Evolutionary conservation across 2,113 vertebrate genomes (phyloP), one percentile per base, ranked within the genome.

Genomic region (Strix aluco): DNA sequence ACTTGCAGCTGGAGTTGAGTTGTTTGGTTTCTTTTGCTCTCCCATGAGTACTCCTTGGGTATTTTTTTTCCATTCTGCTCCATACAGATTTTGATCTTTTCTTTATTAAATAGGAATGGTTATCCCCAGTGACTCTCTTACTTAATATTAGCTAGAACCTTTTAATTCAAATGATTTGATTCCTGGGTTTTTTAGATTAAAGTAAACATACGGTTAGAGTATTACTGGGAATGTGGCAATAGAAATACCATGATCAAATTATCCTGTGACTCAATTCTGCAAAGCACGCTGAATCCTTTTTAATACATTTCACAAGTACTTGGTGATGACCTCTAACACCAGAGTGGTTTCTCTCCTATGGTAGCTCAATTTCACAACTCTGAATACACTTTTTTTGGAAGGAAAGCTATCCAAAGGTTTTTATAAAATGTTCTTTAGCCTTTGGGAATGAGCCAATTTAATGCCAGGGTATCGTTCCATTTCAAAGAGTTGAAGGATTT

Each of bases 301-400:
- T 82, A 96, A 95, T 86, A 32, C 36, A 70, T 93, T 95, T 90
- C 87, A 67, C 86, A 86, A 95, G 84, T 71, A 36, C 77, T 84
- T 7, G 0, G 81, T 44, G 66, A 66, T 95, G 93, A 96, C 95
- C 91, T 83, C 86, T 55, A 81, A 83, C 84, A 95, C 78, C 85
- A 81, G 23, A 92, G 87, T 63, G 71, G 51, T 74, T 92, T 94
- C 91, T 90, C 70, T 94, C 82, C 75, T 61, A 47, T 2, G 3
- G 74, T 67, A 94, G 92, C 71, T 97, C 95, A 93, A 74, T 93
- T 97, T 96, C 89, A 91, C 90, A 93, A 88, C 72, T 80, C 81
- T 73, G 81, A 94, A 94, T 77, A 62, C 4, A 32, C 22, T 70
- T 61, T 26, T 19, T 79, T 54, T 13, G 0, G 9, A 67, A 90